Evolutionary conservation across 2,888 invertebrate genomes (phyloP).

Genomic region (Leptinotarsa haldemani): DNA sequence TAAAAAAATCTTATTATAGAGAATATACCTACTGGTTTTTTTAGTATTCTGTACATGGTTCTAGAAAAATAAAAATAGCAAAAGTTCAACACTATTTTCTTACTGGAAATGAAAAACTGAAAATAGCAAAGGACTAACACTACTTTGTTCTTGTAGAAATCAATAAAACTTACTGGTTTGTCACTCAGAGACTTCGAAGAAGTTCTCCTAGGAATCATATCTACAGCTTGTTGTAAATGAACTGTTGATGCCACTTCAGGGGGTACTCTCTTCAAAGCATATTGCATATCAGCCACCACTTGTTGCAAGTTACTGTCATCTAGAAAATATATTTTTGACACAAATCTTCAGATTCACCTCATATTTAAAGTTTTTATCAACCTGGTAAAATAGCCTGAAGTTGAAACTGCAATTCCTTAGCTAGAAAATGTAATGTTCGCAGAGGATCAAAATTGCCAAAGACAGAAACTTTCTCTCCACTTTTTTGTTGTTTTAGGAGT

Average conservation of each 20-base stretch:
- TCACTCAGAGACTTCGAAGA: constrained; percentile 39
- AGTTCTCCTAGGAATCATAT: constrained; percentile 42
- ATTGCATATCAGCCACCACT: constrained; percentile 62
- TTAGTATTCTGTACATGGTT: no score
- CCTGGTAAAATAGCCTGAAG: constrained; percentile 55
- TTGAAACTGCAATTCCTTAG: constrained; percentile 61
- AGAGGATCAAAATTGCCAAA: constrained; percentile 63
- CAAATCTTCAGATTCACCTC: background rate
- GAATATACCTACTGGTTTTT: no score
- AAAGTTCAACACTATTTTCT: no score
- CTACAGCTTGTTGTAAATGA: constrained; percentile 52
- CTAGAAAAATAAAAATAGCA: no score
- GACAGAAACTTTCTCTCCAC: constrained; percentile 54
- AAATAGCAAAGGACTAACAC: no score
- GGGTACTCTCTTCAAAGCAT: constrained; percentile 61
- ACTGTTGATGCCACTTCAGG: constrained; percentile 60
- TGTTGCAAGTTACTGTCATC: constrained; percentile 60
- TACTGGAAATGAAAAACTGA: background rate
- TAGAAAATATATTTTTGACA: constrained; percentile 36
- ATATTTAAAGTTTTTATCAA: constrained; percentile 37
- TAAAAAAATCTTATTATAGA: no score
- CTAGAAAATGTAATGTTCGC: constrained; percentile 63
- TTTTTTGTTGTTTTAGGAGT: constrained; percentile 54
- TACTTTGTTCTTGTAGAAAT: background rate
- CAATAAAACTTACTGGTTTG: constrained; percentile 37